phyloP scores from a whole-genome alignment of 2,797 vertebrate species.

The Hirundo rustica region DNA sequence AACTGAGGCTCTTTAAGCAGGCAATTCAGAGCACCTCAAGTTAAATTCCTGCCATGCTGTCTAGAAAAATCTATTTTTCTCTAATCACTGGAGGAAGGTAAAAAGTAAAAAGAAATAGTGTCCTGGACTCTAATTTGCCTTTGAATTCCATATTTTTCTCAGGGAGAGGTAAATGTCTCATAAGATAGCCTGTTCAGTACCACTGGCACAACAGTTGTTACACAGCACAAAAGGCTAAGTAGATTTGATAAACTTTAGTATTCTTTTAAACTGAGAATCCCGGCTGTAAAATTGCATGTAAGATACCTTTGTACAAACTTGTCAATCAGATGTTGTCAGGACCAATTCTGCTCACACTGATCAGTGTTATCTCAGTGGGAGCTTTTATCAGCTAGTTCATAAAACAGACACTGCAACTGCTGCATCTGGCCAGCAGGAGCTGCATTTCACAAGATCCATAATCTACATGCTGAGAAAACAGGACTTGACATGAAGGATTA shows the following conservation, averaged over 20 bases:
- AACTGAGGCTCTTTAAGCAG: not conserved
- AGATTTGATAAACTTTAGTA: not conserved
- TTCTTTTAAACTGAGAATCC: not conserved
- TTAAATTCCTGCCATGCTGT: not conserved
- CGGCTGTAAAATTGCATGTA: not conserved
- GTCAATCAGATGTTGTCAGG: not conserved
- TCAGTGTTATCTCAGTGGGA: not conserved
- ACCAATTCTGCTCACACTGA: not conserved
- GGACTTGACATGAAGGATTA: not conserved
- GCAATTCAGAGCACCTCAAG: not conserved
- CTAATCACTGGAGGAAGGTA: not conserved
- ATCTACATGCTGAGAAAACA: not conserved
- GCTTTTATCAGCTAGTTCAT: not conserved
- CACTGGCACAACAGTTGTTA: not conserved
- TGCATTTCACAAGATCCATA: not conserved
- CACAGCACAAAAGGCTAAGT: not conserved
- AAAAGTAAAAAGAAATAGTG: not conserved
- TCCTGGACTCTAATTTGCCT: not conserved
- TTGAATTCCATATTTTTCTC: not conserved
- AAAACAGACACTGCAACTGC: not conserved
- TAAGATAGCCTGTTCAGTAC: not conserved
- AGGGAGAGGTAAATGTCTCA: not conserved
- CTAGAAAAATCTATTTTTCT: not conserved
- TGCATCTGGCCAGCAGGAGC: not conserved
- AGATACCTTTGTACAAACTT: not conserved